Evolutionary conservation across 2,113 vertebrate genomes (phyloP), one percentile per base, ranked within the genome.

Genomic region (Tupaia tana): DNA sequence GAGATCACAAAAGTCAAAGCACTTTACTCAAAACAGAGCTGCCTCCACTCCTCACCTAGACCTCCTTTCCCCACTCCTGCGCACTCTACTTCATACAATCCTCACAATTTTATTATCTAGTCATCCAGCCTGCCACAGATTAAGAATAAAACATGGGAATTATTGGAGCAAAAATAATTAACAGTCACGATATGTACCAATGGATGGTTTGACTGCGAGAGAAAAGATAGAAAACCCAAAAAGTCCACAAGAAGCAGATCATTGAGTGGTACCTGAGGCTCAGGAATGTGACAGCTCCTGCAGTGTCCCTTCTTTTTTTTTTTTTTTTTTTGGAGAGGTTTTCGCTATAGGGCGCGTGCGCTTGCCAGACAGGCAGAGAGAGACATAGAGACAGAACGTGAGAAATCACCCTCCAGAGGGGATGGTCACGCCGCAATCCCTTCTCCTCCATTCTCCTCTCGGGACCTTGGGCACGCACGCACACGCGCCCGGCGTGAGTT

Each of bases 91-190:
- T 63, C n/a, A 69, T 1, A 16, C 25, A 63, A 14, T 56, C 20
- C 63, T 54, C 64, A 13, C 24, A 16, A 27, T 25, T 34, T 91
- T 75, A 52, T 16, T 67, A 90, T 79, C 70, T 73, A 52, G 27
- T 25, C 58, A 52, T 34, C 58, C 18, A 64, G 29, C 16, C 25
- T 25, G 4, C 12, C 5, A 5, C 25, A 67, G 83, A 66, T 86
- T 70, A 89, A 89, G 93, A 70, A 87, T 75, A 93, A 79, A 54
- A 69, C 70, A 69, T 31, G 64, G 14, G 15, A 81, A 20, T 82
- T 56, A 80, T 14, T 0, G 9, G 69, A 78, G 34, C 34, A 69
- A 91, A 86, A 74, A 22, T 69, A 83, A 92, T 52, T 52, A 34
- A 67, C 19, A 54, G n/a, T 12, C 11, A 34, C 7, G 52, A 58